These are phyloP conservation scores for Epiblema foenella DNA, from an alignment of 2,888 invertebrate species.

Conservation along the genomic window DNA sequence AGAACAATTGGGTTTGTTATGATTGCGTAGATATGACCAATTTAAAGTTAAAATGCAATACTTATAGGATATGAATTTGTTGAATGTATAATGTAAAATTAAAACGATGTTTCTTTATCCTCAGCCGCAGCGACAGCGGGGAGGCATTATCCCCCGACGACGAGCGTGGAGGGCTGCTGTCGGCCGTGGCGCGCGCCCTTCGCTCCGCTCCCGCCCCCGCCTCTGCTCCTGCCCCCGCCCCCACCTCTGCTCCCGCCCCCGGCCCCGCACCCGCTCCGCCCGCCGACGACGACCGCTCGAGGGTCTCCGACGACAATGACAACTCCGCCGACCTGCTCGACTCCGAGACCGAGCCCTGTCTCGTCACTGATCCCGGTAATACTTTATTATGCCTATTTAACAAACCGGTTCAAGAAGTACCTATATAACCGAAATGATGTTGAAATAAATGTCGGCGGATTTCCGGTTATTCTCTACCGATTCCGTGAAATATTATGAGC, in stretches of 20 bases:
- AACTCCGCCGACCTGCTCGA: conserved; percentile 92
- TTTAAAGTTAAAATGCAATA: too few relatives aligned
- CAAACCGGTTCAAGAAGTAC: too few relatives aligned
- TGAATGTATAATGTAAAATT: too few relatives aligned
- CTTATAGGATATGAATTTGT: too few relatives aligned
- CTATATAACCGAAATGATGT: too few relatives aligned
- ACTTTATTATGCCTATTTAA: too few relatives aligned
- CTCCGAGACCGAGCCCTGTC: conserved; percentile 92
- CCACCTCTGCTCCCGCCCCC: conserved; percentile 39
- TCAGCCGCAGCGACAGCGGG: conserved; percentile 88
- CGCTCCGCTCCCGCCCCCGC: conserved; percentile 55
- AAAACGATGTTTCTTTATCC: too few relatives aligned
- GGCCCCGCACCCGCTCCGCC: conserved; percentile 42
- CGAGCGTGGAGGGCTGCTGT: conserved; percentile 84
- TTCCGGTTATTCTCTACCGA: too few relatives aligned
- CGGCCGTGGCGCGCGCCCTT: conserved; percentile 88
- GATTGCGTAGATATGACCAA: too few relatives aligned
- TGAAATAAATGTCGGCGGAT: too few relatives aligned
- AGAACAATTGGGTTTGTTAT: too few relatives aligned
- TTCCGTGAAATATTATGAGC: too few relatives aligned
- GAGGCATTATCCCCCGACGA: conserved; percentile 87
- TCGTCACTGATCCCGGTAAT: conserved; percentile 91
- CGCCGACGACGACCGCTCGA: conserved; percentile 70
- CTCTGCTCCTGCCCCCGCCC: conserved; percentile 49
- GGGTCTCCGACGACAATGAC: conserved; percentile 84